phyloP scores from a whole-genome alignment of 2,888 invertebrate genomes.

The Amblyteles armatorius region DNA sequence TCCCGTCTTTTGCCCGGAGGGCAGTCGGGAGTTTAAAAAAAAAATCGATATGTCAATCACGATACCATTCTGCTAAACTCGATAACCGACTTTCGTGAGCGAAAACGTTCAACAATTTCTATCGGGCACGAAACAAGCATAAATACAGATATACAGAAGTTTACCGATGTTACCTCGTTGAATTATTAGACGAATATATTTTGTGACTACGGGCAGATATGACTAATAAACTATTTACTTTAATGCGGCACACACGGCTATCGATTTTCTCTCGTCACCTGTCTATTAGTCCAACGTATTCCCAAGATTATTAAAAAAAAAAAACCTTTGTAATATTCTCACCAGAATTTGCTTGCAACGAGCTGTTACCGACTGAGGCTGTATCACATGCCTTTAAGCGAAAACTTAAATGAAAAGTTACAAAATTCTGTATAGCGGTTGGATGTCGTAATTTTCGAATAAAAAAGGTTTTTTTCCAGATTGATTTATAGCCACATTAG shows the following conservation, averaged over 20 bases:
- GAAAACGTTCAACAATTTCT: constrained; percentile 25
- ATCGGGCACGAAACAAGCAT: constrained; percentile 24
- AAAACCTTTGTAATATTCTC: no score
- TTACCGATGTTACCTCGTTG: constrained; percentile 77
- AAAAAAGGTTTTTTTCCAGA: not conserved
- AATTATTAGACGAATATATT: constrained; percentile 79
- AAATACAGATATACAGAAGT: constrained; percentile 46
- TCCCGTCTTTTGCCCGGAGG: not conserved
- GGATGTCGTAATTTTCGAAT: not conserved
- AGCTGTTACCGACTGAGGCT: no score
- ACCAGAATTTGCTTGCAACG: no score
- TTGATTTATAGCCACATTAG: not conserved
- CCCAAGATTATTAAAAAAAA: not conserved
- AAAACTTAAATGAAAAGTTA: not conserved
- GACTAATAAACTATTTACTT: constrained; percentile 81
- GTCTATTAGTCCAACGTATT: not conserved
- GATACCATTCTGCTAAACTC: constrained; percentile 8
- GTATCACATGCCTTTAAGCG: no score
- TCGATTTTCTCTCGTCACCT: not conserved
- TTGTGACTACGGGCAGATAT: constrained; percentile 77
- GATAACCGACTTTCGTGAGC: constrained; percentile 5
- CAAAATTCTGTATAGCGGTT: not conserved
- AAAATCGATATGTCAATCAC: not conserved
- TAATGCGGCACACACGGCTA: constrained; percentile 57
- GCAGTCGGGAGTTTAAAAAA: not conserved